These are phyloP conservation scores for Propithecus perrieri DNA, from an alignment of 2,797 vertebrate genomes.

Conservation along the genomic window DNA sequence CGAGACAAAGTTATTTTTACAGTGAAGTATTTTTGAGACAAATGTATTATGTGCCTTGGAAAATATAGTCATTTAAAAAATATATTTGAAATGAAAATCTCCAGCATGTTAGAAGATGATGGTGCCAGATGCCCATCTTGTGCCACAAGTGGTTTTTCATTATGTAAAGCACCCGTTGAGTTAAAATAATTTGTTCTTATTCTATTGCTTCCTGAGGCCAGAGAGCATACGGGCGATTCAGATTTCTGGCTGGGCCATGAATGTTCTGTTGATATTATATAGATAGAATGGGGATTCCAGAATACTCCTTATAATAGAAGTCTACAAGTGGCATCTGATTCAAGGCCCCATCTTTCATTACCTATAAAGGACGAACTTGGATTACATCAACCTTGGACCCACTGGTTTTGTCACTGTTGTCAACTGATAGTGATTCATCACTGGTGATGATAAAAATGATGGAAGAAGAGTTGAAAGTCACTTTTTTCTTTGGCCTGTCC, in stretches of 20 bases:
- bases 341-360: background rate
- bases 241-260: background rate
- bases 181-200: background rate
- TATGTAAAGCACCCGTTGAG: conserved; percentile 50
- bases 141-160: background rate
- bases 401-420: conserved; percentile 81
- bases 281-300: background rate
- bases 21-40: background rate
- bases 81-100: conserved; percentile 16
- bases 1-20: conserved; percentile 25
- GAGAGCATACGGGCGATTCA: background rate
- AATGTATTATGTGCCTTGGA: conserved; percentile 48
- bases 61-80: conserved; percentile 51
- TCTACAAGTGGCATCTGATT: background rate
- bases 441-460: conserved; percentile 95
- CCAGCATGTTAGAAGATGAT: background rate
- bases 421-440: conserved; percentile 88
- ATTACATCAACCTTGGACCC: conserved; percentile 87
- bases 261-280: background rate
- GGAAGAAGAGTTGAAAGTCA: conserved; percentile 95
- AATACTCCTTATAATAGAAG: background rate
- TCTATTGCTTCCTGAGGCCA: background rate
- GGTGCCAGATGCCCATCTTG: background rate
- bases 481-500: conserved; percentile 94
- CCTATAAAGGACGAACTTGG: conserved; percentile 91